A percentile compares a stretch with the other conserved stretches of the same genome.
Evolutionary conservation across 2,888 invertebrate genomes (phyloP).

Genomic region (Shargacucullia verbasci): DNA sequence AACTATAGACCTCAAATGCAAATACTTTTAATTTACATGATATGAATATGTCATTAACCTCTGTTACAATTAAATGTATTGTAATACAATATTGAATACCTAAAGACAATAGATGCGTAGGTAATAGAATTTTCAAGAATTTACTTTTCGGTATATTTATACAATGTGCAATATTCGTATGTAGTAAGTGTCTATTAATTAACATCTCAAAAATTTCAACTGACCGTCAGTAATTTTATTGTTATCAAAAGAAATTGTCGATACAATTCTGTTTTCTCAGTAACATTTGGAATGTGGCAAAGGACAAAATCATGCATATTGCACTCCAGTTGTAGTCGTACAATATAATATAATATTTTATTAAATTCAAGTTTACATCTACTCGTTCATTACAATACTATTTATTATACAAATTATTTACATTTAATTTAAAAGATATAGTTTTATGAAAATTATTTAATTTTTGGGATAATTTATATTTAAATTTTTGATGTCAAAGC

Average conservation of each 20-base stretch:
- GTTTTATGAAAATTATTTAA: constrained; percentile 86
- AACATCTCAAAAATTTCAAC: constrained; percentile 18
- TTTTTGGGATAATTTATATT: constrained; percentile 88
- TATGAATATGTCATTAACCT: constrained; percentile 89
- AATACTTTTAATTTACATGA: constrained; percentile 89
- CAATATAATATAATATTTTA: constrained; percentile 66
- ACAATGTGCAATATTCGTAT: constrained; percentile 43
- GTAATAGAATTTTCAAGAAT: constrained; percentile 57
- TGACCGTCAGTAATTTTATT: constrained; percentile 28
- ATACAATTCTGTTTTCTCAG: constrained; percentile 40
- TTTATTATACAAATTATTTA: constrained; percentile 87
- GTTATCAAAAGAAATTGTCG: constrained; percentile 35
- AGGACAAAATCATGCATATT: constrained; percentile 86
- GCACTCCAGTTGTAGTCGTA: constrained; percentile 79
- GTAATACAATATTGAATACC: constrained; percentile 74
- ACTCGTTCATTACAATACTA: constrained; percentile 77
- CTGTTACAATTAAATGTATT: constrained; percentile 80
- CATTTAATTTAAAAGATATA: constrained; percentile 80
- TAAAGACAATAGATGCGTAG: constrained; percentile 73
- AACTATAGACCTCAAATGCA: constrained; percentile 89
- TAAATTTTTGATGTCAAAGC: constrained; percentile 86
- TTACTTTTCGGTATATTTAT: constrained; percentile 47
- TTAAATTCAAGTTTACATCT: constrained; percentile 77
- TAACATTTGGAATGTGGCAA: constrained; percentile 84
- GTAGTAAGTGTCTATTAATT: constrained; percentile 27